Evolutionary conservation across 1,140 invertebrate genomes (phyloP).

Genomic region (Caenorhabditis latens): DNA sequence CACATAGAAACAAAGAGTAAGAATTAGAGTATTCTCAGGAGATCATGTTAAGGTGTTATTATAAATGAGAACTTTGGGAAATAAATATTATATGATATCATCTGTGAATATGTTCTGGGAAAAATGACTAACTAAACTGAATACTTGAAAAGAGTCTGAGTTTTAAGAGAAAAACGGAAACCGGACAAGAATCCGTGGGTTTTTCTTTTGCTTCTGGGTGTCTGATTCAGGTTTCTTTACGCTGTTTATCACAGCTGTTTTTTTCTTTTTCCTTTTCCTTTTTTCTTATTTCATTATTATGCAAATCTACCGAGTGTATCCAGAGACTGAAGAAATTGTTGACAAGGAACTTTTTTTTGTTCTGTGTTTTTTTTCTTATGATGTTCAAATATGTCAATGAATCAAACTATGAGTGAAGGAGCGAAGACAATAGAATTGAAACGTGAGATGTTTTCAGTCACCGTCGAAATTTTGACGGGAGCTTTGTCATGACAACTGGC

Average conservation of each 20-base stretch:
- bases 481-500: neutral
- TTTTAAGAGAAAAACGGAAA: neutral
- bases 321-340: neutral
- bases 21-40: no score
- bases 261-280: neutral
- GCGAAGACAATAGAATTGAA: neutral
- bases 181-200: neutral
- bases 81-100: neutral
- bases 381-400: neutral
- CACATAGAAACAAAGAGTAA: no score
- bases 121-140: neutral
- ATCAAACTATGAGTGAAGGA: neutral
- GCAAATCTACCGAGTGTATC: neutral
- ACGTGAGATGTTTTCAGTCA: constrained; percentile 31
- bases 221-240: neutral
- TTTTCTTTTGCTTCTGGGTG: neutral
- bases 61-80: neutral
- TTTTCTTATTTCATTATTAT: neutral
- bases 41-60: neutral
- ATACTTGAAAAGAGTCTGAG: neutral
- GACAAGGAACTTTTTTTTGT: constrained; percentile 12
- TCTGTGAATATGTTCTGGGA: no score
- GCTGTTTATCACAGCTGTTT: neutral
- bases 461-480: neutral
- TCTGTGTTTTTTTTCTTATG: neutral